These are phyloP conservation scores for Corbicula japonica DNA, from an alignment of 2,888 invertebrate species.

Conservation along the genomic window DNA sequence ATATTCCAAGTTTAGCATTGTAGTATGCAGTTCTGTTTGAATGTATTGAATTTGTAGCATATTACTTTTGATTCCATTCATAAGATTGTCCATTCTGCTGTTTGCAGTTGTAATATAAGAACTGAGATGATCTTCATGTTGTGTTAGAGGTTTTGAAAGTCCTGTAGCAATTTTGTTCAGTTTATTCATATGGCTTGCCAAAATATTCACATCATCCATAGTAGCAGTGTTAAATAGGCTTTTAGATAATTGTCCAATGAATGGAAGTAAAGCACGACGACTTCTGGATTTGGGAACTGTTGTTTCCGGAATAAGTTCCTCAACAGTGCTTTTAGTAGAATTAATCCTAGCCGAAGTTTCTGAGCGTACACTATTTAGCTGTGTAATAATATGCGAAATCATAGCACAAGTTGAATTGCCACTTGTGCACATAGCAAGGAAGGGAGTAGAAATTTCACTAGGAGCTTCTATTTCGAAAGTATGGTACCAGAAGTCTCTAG, in stretches of 20 bases:
- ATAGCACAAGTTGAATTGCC: conserved; percentile 11
- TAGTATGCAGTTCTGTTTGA: neutral
- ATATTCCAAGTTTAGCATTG: conserved; percentile 12
- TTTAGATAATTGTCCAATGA: conserved; percentile 52
- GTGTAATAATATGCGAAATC: conserved; percentile 20
- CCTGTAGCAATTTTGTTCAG: conserved; percentile 16
- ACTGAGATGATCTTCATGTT: conserved; percentile 37
- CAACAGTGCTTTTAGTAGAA: conserved; percentile 1
- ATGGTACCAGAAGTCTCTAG: conserved; percentile 48
- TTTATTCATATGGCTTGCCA: conserved; percentile 44
- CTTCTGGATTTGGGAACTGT: neutral
- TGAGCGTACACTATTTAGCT: conserved; percentile 15
- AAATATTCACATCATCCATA: conserved; percentile 46
- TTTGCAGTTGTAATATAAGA: conserved; percentile 43
- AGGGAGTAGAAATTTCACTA: conserved; percentile 2
- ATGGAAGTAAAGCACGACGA: conserved; percentile 43
- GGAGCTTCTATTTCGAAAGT: conserved; percentile 49
- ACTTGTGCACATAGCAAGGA: conserved; percentile 16
- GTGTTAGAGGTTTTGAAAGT: conserved; percentile 18
- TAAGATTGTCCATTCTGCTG: conserved; percentile 37
- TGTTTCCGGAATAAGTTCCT: conserved; percentile 26
- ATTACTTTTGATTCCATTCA: conserved; percentile 33
- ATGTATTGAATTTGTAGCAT: conserved; percentile 30
- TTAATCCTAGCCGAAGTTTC: conserved; percentile 21
- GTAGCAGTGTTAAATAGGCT: conserved; percentile 60